A percentile compares a stretch with the other conserved stretches of the same genome.
phyloP scores from a whole-genome alignment of 2,888 invertebrate genomes.

The Dryococelus australis region DNA sequence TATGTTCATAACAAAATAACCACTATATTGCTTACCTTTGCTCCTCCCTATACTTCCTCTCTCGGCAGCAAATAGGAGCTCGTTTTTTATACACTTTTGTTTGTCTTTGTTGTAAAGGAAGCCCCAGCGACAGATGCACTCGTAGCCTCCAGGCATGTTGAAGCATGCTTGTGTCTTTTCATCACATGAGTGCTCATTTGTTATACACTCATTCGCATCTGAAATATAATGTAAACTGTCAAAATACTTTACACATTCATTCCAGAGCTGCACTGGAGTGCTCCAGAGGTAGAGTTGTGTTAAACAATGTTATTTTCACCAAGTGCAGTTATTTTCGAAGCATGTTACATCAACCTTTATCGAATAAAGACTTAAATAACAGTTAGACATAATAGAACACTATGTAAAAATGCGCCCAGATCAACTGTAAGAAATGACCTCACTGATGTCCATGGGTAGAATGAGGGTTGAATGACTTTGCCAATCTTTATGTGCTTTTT shows the following conservation, averaged over 20 bases:
- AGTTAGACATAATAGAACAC: no score
- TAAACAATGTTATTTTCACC: no score
- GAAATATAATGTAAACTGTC: background rate
- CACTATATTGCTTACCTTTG: background rate
- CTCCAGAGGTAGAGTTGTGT: no score
- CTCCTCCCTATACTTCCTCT: background rate
- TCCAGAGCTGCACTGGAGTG: no score
- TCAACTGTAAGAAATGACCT: no score
- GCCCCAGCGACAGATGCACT: constrained; percentile 64
- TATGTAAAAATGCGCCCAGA: no score
- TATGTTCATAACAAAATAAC: background rate
- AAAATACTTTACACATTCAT: background rate
- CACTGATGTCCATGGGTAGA: no score
- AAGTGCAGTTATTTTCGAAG: no score
- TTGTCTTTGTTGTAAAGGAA: constrained; percentile 54
- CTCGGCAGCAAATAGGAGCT: constrained; percentile 46
- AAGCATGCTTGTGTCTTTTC: constrained; percentile 62
- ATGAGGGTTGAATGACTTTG: no score
- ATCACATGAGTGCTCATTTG: constrained; percentile 57
- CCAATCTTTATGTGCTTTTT: no score
- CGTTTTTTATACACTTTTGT: constrained; percentile 52
- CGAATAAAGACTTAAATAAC: no score
- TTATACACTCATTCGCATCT: constrained; percentile 66
- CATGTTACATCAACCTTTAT: no score
- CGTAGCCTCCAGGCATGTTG: constrained; percentile 63